These are phyloP conservation scores for Notoglanidium macrostoma DNA, from an alignment of 2,797 vertebrate genomes.

Conservation along the genomic window DNA sequence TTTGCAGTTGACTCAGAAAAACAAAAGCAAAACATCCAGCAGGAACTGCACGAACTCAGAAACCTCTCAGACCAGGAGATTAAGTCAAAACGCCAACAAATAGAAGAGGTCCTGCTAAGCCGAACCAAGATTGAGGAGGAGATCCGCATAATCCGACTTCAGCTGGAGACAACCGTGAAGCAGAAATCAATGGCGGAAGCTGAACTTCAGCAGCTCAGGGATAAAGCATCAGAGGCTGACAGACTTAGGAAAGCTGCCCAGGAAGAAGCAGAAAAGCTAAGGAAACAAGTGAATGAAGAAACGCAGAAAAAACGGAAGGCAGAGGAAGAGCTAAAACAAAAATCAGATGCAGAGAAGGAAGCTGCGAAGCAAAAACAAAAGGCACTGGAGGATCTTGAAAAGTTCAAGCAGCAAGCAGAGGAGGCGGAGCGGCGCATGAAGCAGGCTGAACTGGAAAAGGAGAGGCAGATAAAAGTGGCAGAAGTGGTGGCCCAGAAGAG, in stretches of 20 bases:
- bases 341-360: conserved; percentile 87
- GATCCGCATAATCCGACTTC: conserved; percentile 86
- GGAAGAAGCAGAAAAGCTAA: conserved; percentile 91
- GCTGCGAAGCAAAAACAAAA: conserved; percentile 90
- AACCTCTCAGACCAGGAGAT: conserved; percentile 89
- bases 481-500: conserved; percentile 88
- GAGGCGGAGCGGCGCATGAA: conserved; percentile 89
- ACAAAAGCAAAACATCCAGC: conserved; percentile 92
- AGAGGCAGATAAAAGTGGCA: conserved; percentile 86
- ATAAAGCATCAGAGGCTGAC: conserved; percentile 83
- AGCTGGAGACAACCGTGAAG: conserved; percentile 82
- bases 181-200: conserved; percentile 82
- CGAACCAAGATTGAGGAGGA: conserved; percentile 91
- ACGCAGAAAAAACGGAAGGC: conserved; percentile 90
- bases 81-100: conserved; percentile 83
- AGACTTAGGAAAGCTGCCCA: conserved; percentile 83
- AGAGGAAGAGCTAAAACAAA: conserved; percentile 87
- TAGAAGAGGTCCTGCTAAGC: conserved; percentile 84
- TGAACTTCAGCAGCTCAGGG: conserved; percentile 82
- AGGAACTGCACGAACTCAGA: conserved; percentile 87
- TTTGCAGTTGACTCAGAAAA: conserved; percentile 87
- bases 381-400: conserved; percentile 87
- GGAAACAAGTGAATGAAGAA: conserved; percentile 90
- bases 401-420: conserved; percentile 86
- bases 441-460: conserved; percentile 88